phyloP scores from a whole-genome alignment of 2,888 invertebrate species.

The Parthenolecanium corni region DNA sequence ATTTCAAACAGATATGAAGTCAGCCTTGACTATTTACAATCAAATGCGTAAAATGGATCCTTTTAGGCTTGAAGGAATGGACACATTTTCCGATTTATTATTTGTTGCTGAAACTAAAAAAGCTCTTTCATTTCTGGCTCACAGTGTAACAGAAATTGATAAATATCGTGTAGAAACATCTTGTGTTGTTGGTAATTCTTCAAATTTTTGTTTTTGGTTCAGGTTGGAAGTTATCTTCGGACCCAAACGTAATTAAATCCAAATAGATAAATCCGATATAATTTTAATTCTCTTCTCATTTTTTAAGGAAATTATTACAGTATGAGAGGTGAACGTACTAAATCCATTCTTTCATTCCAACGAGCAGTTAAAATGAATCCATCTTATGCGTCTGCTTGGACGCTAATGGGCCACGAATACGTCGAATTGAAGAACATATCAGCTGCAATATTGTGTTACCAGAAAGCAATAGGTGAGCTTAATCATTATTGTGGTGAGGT shows the following conservation, averaged over 20 bases:
- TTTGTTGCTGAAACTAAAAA: constrained; percentile 88
- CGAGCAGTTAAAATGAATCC: constrained; percentile 87
- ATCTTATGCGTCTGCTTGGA: constrained; percentile 91
- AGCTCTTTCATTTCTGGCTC: constrained; percentile 85
- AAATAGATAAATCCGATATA: not conserved
- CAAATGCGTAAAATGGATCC: constrained; percentile 78
- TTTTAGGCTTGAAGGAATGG: constrained; percentile 86
- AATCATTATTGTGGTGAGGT: no score
- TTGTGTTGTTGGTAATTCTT: constrained; percentile 71
- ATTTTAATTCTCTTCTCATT: constrained; percentile 22
- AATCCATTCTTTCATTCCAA: constrained; percentile 95
- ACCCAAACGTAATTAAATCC: not conserved
- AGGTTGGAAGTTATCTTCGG: not conserved
- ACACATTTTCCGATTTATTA: constrained; percentile 88
- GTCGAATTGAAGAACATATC: constrained; percentile 98
- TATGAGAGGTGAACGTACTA: constrained; percentile 87
- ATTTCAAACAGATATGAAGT: constrained; percentile 61
- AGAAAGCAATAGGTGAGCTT: constrained; percentile 84
- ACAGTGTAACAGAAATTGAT: constrained; percentile 84
- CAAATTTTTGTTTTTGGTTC: constrained; percentile 35
- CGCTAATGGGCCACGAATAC: constrained; percentile 96
- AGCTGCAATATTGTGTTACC: constrained; percentile 95
- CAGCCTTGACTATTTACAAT: constrained; percentile 73
- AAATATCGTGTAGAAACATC: constrained; percentile 96
- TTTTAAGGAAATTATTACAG: constrained; percentile 91